Base-by-base conservation (phyloP, 1,140 invertebrate genomes). In the Pseudomyrmex concolor region DNA sequence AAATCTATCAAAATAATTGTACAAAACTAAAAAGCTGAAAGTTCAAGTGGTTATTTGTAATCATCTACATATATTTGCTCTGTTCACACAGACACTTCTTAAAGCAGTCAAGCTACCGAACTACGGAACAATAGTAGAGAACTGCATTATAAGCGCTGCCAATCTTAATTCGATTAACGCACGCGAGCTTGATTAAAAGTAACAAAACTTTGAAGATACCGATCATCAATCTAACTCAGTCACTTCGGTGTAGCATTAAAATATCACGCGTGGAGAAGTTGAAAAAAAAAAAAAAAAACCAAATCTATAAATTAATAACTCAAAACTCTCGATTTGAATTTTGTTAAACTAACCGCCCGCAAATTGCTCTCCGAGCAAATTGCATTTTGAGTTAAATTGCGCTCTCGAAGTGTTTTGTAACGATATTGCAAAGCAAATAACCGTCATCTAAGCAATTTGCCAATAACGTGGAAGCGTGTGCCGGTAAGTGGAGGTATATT, bases 151-250 rank as follows among this genome's bases (percentile, higher is more conserved):
- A 68, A 67, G 34, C 43, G 51, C 74, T 57, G 17, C 51, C 63
- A 68, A 77, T 78, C 64, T 78, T 78, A 78, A 78, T 78, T 78
- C 76, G 63, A 78, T 70, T 78, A 78, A 78, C 64, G 43, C 74
- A 78, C 74, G 76, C 76, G 64, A 78, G 76, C 64, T 45, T 45
- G 51, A 78, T 78, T 78, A 78, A 70, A 78, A 55, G 64, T 78
- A 68, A 68, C 51, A 19, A 70, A 78, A 78, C 76, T 78, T 78
- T 59, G 22, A 45, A 51, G 12, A 55, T 64, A 70, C 57, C 51
- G 12, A 78, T 78, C 45, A 74, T 63, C 34, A 64, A 64, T 64
- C 34, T 34, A 57, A 45, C 19, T 68, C 34, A 19, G 22, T 10
- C 43, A 15, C 51, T 55, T 57, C 17, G 48, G 50, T 12, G 10